These are phyloP conservation scores for Sinopyrophorus schimmeli DNA, from an alignment of 2,888 invertebrate species.

Conservation along the genomic window DNA sequence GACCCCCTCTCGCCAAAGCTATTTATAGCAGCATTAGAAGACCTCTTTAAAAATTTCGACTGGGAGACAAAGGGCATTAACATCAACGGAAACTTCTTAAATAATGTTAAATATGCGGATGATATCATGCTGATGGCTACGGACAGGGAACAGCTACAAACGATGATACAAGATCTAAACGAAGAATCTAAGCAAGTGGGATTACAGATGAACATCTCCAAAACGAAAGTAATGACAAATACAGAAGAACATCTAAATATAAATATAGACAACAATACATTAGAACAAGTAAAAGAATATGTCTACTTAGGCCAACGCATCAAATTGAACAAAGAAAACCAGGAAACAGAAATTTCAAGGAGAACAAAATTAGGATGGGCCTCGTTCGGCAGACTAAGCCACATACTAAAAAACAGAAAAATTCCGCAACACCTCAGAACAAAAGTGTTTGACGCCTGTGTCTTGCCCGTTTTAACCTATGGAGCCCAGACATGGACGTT, in stretches of 20 bases:
- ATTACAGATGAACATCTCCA: slow-evolving; percentile 1
- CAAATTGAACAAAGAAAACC: neutral
- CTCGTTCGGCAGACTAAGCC: no score
- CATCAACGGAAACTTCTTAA: neutral
- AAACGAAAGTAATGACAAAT: slow-evolving; percentile 6
- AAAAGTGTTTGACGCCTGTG: no score
- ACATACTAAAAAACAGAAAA: no score
- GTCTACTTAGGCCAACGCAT: neutral
- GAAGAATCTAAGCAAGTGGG: neutral
- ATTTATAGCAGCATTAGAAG: neutral
- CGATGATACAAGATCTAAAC: slow-evolving; percentile 4
- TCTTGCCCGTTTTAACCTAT: no score
- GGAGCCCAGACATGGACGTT: no score
- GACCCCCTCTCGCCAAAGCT: slow-evolving; percentile 1
- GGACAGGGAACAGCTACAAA: neutral
- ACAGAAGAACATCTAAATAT: slow-evolving; percentile 3
- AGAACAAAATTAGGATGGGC: neutral
- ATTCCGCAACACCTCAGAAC: no score
- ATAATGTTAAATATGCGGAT: neutral
- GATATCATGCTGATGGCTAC: neutral
- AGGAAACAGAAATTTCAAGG: slow-evolving; percentile 2
- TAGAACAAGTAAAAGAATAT: neutral
- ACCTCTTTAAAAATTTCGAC: neutral
- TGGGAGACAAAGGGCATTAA: neutral
- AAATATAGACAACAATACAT: neutral